Percentiles rank a stretch among this genome's conserved stretches.
These are phyloP conservation scores for Botia almorhae DNA, from an alignment of 2,797 vertebrate genomes.

Conservation along the genomic window DNA sequence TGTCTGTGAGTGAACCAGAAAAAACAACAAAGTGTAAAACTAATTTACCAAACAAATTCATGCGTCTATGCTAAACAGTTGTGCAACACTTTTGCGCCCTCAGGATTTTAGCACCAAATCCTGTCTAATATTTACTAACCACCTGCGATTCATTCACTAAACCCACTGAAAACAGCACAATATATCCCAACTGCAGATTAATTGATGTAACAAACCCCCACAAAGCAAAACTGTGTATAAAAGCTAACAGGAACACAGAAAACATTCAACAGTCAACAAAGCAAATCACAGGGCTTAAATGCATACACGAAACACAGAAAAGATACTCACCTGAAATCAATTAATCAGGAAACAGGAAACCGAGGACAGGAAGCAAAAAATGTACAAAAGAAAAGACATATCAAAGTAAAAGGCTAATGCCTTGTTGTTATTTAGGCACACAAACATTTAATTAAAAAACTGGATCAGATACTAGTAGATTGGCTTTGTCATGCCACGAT, in stretches of 20 bases:
- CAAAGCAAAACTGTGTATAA: no score
- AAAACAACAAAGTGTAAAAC: slow-evolving; percentile 15
- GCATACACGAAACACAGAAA: neutral
- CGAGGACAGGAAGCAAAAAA: neutral
- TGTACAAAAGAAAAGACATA: neutral
- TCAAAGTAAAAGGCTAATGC: neutral
- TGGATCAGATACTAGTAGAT: no score
- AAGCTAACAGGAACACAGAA: neutral
- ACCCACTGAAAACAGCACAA: neutral
- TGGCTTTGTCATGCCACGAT: no score
- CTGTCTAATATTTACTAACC: neutral
- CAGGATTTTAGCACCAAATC: neutral
- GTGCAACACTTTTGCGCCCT: neutral
- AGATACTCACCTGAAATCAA: neutral
- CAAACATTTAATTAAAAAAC: no score
- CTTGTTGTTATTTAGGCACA: no score
- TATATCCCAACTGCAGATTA: neutral
- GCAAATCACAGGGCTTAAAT: neutral
- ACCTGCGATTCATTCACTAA: neutral
- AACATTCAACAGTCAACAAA: neutral
- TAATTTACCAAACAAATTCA: slow-evolving; percentile 5
- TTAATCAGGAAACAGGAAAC: neutral
- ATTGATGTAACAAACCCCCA: neutral
- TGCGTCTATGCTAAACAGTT: neutral
- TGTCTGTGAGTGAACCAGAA: slow-evolving; percentile 10